These are phyloP conservation scores for Lycophotia porphyrea DNA, from an alignment of 2,888 invertebrate genomes.

Conservation along the genomic window DNA sequence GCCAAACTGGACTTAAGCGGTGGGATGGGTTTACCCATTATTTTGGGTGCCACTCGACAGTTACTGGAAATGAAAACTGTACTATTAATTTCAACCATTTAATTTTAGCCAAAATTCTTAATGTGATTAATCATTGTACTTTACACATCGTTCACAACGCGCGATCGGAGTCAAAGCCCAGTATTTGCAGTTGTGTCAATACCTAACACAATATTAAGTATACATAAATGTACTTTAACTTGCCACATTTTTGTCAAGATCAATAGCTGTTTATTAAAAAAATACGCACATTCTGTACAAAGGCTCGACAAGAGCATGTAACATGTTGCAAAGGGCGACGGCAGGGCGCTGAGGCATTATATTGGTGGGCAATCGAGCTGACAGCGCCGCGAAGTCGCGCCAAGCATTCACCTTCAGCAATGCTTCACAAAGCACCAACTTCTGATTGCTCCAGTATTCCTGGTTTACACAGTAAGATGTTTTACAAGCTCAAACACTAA, in stretches of 20 bases:
- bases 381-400: constrained; percentile 95
- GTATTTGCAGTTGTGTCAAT: constrained; percentile 41
- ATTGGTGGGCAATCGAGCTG: constrained; percentile 95
- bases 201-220: constrained; percentile 4
- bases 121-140: constrained; percentile 4
- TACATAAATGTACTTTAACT: background rate
- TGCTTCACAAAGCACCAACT: constrained; percentile 97
- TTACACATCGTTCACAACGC: background rate
- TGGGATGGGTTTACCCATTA: constrained; percentile 90
- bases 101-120: background rate
- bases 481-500: background rate
- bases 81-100: background rate
- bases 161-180: background rate
- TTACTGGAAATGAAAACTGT: constrained; percentile 86
- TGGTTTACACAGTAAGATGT: constrained; percentile 58
- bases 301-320: constrained; percentile 96
- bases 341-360: constrained; percentile 95
- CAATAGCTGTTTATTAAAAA: constrained; percentile 1
- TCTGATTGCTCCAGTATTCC: constrained; percentile 95
- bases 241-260: background rate
- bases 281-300: constrained; percentile 93
- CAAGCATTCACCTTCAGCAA: constrained; percentile 97
- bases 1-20: constrained; percentile 90
- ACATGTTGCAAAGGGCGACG: constrained; percentile 93
- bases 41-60: constrained; percentile 93